Percentiles rank a stretch among this genome's conserved stretches.
phyloP scores from a whole-genome alignment of 1,140 invertebrate genomes.

The Mercenaria mercenaria region DNA sequence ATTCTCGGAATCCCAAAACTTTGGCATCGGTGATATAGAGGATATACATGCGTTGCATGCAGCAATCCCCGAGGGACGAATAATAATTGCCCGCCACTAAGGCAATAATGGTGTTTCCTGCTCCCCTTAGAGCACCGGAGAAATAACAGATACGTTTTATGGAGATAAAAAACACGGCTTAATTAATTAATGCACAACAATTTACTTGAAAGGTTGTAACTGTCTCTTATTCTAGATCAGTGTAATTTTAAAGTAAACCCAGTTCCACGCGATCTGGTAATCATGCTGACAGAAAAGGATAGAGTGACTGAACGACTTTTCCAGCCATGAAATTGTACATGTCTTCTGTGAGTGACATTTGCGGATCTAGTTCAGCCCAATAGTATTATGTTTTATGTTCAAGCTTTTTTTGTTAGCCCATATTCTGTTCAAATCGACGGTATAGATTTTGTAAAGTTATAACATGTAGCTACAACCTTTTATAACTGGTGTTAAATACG shows the following conservation, averaged over 20 bases:
- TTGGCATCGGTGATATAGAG: not conserved
- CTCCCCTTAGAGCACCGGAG: conserved; percentile 18
- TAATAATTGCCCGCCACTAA: conserved; percentile 33
- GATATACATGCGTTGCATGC: conserved; percentile 1
- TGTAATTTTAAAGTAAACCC: conserved; percentile 13
- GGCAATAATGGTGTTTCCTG: conserved; percentile 3
- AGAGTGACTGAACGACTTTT: not conserved
- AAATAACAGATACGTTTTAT: conserved; percentile 43
- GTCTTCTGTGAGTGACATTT: not conserved
- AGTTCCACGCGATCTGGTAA: conserved; percentile 8
- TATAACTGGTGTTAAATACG: no score
- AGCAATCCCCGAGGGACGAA: not conserved
- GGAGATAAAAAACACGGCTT: conserved; percentile 25
- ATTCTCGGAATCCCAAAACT: not conserved
- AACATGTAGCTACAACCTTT: no score
- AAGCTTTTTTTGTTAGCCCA: not conserved
- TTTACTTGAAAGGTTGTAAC: conserved; percentile 44
- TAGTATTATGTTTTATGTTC: not conserved
- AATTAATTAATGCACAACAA: conserved; percentile 49
- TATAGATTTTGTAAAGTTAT: no score
- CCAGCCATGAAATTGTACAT: not conserved
- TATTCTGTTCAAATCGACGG: no score
- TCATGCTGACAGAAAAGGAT: not conserved
- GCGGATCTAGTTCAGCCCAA: not conserved
- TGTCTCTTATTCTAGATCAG: conserved; percentile 26